Evolutionary conservation across 2,797 vertebrate genomes (phyloP), one percentile per base, ranked within the genome.

Genomic region (Paramormyrops hopkinsi): DNA sequence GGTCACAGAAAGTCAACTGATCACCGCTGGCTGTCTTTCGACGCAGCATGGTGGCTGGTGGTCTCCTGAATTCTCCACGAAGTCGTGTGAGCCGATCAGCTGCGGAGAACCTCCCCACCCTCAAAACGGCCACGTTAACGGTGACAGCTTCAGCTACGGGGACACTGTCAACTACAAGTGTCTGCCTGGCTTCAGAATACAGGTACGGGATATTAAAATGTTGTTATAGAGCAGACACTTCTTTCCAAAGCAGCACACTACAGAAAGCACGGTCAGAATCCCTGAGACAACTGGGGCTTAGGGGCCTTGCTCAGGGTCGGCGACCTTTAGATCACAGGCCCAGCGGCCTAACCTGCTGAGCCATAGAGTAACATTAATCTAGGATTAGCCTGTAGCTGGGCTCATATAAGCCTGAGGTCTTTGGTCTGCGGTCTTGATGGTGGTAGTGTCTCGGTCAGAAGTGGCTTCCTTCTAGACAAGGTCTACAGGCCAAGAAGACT

Each of bases 151-250:
- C 93, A 96, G 87, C 92, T 98, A 97, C 62, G 95, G 95, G 91
- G 97, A 97, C 76, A 92, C 92, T 3, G 88, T 98, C 90, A 92
- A 93, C 89, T 97, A 98, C 93, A 96, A 96, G 8, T 99, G 99
- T 92, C 93, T 97, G 86, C 92, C 96, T 89, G 98, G 98, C 89
- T 99, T 98, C 93, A 94, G 97, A 91, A 92, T 99, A 92, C 96
- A 98, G 96, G 99, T 99, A 96, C 92, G 6, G 37, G 50, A 17
- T 73, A 37, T 73, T 73, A 37, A 37, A 5, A 73, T 37, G 33
- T 73, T 17, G 69, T 6, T 37, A 17, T 14, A 37, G 69, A 73
- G 69, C 14, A 37, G 69, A 37, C 33, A 17, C 29, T 73, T 17
- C 12, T 37, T 17, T 37, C 69, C 4, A 37, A 73, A 73, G 33